Percentiles rank a stretch among this genome's conserved stretches.
Evolutionary conservation across 2,797 vertebrate species (phyloP).

Genomic region (Esox lucius): DNA sequence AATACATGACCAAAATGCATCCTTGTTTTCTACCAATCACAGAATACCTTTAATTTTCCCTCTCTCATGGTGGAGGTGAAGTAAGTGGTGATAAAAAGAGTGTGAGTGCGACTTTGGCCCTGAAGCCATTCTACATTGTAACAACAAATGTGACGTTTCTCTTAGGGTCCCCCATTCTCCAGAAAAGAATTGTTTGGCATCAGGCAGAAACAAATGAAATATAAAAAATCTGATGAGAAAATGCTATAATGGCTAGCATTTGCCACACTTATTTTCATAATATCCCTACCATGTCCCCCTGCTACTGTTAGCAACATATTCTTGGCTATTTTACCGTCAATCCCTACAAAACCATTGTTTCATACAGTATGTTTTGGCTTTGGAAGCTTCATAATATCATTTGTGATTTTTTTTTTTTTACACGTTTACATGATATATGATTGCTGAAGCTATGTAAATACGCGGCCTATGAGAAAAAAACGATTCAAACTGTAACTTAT

Average conservation of each 20-base stretch:
- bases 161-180: neutral
- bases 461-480: slow-evolving; percentile 89
- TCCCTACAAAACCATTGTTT: slow-evolving; percentile 2
- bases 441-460: slow-evolving; percentile 88
- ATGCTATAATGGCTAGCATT: neutral
- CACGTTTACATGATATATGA: slow-evolving; percentile 86
- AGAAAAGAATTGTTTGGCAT: neutral
- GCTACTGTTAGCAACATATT: neutral
- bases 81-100: slow-evolving; percentile 23
- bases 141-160: slow-evolving; percentile 11
- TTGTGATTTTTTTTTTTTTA: slow-evolving; percentile 69
- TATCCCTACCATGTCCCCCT: neutral
- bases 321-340: neutral
- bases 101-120: neutral
- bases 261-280: neutral
- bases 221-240: neutral
- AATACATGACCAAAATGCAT: slow-evolving; percentile 35
- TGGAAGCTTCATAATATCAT: neutral
- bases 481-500: slow-evolving; percentile 88
- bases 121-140: slow-evolving; percentile 4
- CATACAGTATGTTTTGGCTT: slow-evolving; percentile 10
- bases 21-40: slow-evolving; percentile 34
- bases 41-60: slow-evolving; percentile 11
- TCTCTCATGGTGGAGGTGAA: slow-evolving; percentile 18
- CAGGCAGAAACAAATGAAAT: neutral